Percentiles rank a stretch among this genome's conserved stretches.
phyloP scores from a whole-genome alignment of 2,888 invertebrate genomes.

The Lithophane leautieri region DNA sequence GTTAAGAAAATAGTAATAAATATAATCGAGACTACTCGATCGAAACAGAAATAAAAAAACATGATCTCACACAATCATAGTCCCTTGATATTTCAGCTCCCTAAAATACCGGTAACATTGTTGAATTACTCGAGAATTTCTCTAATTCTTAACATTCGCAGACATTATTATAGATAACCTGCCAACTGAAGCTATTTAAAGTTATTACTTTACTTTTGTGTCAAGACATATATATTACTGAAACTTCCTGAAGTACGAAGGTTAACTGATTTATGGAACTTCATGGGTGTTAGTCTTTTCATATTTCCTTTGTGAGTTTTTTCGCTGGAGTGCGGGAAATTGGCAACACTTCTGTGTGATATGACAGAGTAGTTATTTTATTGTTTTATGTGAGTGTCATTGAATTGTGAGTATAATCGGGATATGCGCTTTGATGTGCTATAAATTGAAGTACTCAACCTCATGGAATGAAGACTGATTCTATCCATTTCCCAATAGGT shows the following conservation, averaged over 20 bases:
- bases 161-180: conserved; percentile 34
- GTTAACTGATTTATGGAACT: conserved; percentile 46
- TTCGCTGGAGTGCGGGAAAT: conserved; percentile 18
- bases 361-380: conserved; percentile 5
- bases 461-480: neutral
- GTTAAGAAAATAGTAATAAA: conserved; percentile 26
- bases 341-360: conserved; percentile 22
- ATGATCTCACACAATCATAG: conserved; percentile 33
- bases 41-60: conserved; percentile 22
- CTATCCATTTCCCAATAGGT: too few relatives aligned
- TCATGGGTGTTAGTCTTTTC: conserved; percentile 15
- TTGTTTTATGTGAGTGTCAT: conserved; percentile 11
- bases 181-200: conserved; percentile 14
- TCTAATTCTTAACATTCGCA: conserved; percentile 43
- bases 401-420: neutral
- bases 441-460: neutral
- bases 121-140: conserved; percentile 13
- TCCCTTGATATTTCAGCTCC: conserved; percentile 23
- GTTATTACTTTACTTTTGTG: conserved; percentile 21
- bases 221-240: conserved; percentile 38
- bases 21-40: conserved; percentile 14
- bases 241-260: conserved; percentile 50
- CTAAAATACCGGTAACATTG: conserved; percentile 32
- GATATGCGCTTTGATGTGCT: neutral
- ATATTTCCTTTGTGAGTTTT: conserved; percentile 30